Evolutionary conservation across 2,888 invertebrate genomes (phyloP), one percentile per base, ranked within the genome.

Genomic region (Busseola fusca): DNA sequence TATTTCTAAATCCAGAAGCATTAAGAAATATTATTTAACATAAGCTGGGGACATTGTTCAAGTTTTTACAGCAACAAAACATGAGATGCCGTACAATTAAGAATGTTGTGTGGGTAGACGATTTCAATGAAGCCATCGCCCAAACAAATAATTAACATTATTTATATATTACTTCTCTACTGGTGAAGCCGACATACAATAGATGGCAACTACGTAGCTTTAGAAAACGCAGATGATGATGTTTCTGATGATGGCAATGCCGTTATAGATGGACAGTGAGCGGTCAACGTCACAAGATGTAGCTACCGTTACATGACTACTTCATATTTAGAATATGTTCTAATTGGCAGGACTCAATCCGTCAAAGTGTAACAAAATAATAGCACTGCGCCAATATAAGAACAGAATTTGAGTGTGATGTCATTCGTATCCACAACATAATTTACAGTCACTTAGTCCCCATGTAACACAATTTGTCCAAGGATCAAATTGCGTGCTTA

Each of bases 371-470:
- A 34, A 72, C 42, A 42, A 71, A 45, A 18, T 27, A 42, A 62
- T 59, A 56, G 42, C 21, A 75, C 25, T 37, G 52, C n/a, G 16
- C n/a, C 10, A 56, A 63, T 72, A 34, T 50, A 64, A 45, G 57
- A 79, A 42, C 80, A 68, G 66, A 74, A 74, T 81, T 81, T 73
- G 84, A 77, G 78, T 72, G 83, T 90, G 90, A 88, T 88, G 87
- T 90, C 89, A 90, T 83, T 66, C 78, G 57, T 64, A 74, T 73
- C 42, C 74, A 78, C 77, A 59, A 45, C 64, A 76, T 64, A 73
- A 84, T 85, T 83, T 80, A 78, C 60, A 79, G 77, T 74, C 80
- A 64, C 78, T 83, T 74, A 69, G 65, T 63, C 52, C 69, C 63
- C 52, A 72, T 70, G 63, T 42, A 72, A 45, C 54, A 69, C 72